phyloP scores from a whole-genome alignment of 1,140 invertebrate genomes.

The Zaprionus inermis region DNA sequence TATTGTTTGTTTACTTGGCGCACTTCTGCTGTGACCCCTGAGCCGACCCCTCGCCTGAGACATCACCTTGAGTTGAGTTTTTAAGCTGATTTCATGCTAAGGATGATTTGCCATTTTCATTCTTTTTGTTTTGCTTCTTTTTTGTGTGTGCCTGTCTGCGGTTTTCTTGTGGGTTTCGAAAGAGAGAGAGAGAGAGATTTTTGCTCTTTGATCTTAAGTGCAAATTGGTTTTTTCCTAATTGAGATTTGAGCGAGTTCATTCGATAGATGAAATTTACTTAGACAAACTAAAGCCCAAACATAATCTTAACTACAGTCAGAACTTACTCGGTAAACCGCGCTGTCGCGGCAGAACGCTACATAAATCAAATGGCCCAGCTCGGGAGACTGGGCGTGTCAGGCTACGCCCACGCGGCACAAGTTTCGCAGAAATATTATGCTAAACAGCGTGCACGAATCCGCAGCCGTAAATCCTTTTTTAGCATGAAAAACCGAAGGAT shows the following conservation, averaged over 20 bases:
- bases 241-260: slow-evolving; percentile 19
- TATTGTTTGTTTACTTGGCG: slow-evolving; percentile 65
- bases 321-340: background rate
- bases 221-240: slow-evolving; percentile 62
- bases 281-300: background rate
- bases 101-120: slow-evolving; percentile 68
- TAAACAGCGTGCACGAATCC: slow-evolving; percentile 44
- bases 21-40: slow-evolving; percentile 44
- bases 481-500: slow-evolving; percentile 79
- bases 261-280: background rate
- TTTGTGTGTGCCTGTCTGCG: slow-evolving; percentile 30
- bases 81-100: slow-evolving; percentile 76
- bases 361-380: slow-evolving; percentile 48
- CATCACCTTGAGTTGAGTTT: slow-evolving; percentile 72
- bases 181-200: slow-evolving; percentile 29
- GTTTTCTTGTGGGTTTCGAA: slow-evolving; percentile 31
- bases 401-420: slow-evolving; percentile 42
- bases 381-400: background rate
- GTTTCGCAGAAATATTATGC: slow-evolving; percentile 67
- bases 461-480: slow-evolving; percentile 80
- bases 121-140: slow-evolving; percentile 14
- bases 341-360: background rate
- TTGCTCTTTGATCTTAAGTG: slow-evolving; percentile 60
- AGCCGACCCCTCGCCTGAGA: slow-evolving; percentile 47
- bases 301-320: background rate